Evolutionary conservation across 37 sponge, comb jelly and placozoan species (phyloP), one percentile per base, ranked within the genome.

Genomic region (Petrosia ficiformis): DNA sequence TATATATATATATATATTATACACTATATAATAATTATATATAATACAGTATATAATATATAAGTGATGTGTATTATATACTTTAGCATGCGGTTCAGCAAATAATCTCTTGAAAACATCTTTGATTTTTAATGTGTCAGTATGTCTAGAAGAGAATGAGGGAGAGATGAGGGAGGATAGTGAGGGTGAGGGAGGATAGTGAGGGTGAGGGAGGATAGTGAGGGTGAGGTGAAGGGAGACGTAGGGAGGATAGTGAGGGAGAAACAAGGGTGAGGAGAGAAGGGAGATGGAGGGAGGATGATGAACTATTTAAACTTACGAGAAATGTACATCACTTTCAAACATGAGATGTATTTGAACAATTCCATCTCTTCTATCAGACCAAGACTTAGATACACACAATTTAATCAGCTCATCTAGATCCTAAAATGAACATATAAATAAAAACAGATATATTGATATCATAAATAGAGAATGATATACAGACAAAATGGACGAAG

Each of bases 361-460:
- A 0, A 87, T 70, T 6, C 88, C 93, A 60, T 92, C 93, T 38
- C 78, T 84, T 39, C 93, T 76, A 42, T 92, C 93, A 0, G 81
- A 57, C 93, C 93, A 92, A 54, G 75, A 72, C 11, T 54, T 59
- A 22, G 69, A 83, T 24, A 77, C 72, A 44, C 89, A 92, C 70
- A 92, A 25, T 1, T 52, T 37, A 6, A 87, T 52, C 59, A 92
- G 56, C 54, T 92, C 93, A 69, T 67, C 73, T 24, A 92, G 60
- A 72, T 86, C 88, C 93, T 92, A 37, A 3, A 30, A 29, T 2
- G 44, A 6, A 19, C 26, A n/a, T 24, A 48, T 48, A 48, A 48
- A 14, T 48, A 48, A 48, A 48, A 48, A 48, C 54, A 48, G 14
- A 48, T 14, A 48, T 14, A 48, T 14, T 19, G 54, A 48, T 48